A percentile compares a stretch with the other conserved stretches of the same genome.
Conservation (phyloP, 2,888 invertebrate genomes). For the Ferrisia virgata region DNA sequence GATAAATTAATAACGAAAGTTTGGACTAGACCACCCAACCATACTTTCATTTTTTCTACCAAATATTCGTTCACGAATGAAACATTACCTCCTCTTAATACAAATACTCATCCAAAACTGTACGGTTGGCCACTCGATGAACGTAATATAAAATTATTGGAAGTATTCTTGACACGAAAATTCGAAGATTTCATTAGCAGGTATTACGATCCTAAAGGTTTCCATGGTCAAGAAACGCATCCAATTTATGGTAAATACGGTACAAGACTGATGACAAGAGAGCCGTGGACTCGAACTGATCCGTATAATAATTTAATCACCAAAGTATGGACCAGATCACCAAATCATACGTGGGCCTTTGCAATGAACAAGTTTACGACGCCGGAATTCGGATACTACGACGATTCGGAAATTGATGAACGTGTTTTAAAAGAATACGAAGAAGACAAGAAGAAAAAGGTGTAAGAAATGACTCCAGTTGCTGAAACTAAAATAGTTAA, state of each 20-base stretch:
- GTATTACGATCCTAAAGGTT: not conserved
- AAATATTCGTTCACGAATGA: not conserved
- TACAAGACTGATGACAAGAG: not conserved
- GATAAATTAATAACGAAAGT: not conserved
- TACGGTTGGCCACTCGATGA: not conserved
- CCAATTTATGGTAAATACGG: not conserved
- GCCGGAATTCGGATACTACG: not conserved
- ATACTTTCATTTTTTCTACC: not conserved
- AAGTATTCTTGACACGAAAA: not conserved
- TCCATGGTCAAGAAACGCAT: not conserved
- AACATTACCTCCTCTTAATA: not conserved
- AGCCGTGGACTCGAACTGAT: not conserved
- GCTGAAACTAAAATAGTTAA: not conserved
- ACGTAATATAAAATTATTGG: not conserved
- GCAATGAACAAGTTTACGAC: not conserved
- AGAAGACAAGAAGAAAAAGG: not conserved
- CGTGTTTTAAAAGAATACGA: not conserved
- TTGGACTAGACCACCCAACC: not conserved
- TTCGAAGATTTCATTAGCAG: not conserved
- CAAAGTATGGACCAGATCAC: not conserved
- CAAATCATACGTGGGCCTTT: not conserved
- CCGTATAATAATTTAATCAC: not conserved
- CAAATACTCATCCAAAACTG: not conserved
- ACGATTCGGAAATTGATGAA: not conserved
- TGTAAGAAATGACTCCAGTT: not conserved